phyloP scores from a whole-genome alignment of 2,797 vertebrate species.

The Alosa sapidissima region DNA sequence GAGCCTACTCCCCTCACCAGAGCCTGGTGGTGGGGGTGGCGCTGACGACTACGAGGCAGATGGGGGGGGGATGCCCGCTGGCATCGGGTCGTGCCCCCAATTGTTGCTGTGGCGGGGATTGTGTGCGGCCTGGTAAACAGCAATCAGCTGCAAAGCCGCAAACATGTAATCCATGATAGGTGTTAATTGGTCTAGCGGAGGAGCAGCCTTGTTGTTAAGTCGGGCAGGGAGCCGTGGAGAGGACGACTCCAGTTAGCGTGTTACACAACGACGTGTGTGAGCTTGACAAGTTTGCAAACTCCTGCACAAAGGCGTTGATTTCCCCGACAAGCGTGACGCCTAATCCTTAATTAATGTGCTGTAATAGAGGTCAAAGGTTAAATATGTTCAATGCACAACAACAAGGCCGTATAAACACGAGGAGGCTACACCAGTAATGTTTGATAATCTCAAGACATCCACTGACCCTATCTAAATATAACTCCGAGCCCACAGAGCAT shows the following conservation, averaged over 20 bases:
- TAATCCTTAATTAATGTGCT: neutral
- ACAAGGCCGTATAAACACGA: neutral
- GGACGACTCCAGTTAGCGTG: neutral
- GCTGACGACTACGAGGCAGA: neutral
- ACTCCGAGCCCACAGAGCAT: neutral
- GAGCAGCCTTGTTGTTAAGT: neutral
- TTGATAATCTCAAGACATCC: neutral
- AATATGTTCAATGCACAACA: neutral
- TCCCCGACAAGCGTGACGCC: neutral
- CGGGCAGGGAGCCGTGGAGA: neutral
- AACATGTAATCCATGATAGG: neutral
- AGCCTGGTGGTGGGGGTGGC: neutral
- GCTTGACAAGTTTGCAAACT: neutral
- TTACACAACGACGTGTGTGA: neutral
- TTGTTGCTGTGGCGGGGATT: neutral
- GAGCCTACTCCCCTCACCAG: neutral
- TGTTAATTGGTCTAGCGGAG: neutral
- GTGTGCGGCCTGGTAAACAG: neutral
- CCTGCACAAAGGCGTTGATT: neutral
- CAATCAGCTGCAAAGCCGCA: neutral
- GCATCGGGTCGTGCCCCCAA: neutral
- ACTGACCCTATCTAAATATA: neutral
- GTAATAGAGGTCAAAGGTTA: neutral
- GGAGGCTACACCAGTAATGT: neutral
- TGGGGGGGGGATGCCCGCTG: neutral